Conservation (phyloP, 2,113 vertebrate genomes). For the Chaetodon auriga region DNA sequence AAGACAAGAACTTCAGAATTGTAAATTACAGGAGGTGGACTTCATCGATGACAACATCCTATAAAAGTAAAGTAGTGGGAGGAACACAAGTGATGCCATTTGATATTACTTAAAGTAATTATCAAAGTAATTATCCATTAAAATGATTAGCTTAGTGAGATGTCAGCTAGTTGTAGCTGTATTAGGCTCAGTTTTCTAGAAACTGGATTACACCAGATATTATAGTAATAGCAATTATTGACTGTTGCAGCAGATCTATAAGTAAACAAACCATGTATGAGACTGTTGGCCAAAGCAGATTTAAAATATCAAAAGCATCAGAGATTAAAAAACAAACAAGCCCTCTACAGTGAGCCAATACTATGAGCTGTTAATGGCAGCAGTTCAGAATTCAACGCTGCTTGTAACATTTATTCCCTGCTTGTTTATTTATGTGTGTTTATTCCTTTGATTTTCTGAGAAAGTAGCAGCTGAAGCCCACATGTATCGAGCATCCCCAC, state of each 20-base stretch:
- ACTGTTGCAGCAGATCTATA: background rate
- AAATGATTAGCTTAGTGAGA: background rate
- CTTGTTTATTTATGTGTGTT: background rate
- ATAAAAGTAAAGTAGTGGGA: no score
- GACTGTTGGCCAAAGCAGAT: background rate
- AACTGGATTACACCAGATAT: background rate
- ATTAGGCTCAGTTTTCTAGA: background rate
- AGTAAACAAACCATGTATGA: background rate
- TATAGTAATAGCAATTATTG: background rate
- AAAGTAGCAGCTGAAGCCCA: background rate
- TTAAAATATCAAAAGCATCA: background rate
- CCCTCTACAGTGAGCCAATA: background rate
- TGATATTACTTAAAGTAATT: no score
- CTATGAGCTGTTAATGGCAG: background rate
- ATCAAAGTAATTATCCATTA: no score
- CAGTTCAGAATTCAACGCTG: background rate
- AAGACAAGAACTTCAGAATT: no score
- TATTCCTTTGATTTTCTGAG: background rate
- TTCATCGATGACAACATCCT: no score
- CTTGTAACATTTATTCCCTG: background rate
- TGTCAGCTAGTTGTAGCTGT: background rate
- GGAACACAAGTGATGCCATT: no score
- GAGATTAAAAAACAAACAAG: background rate
- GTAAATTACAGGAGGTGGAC: no score
- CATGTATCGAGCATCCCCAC: background rate